Evolutionary conservation across 2,113 vertebrate species (phyloP).

Genomic region (Mobula hypostoma): DNA sequence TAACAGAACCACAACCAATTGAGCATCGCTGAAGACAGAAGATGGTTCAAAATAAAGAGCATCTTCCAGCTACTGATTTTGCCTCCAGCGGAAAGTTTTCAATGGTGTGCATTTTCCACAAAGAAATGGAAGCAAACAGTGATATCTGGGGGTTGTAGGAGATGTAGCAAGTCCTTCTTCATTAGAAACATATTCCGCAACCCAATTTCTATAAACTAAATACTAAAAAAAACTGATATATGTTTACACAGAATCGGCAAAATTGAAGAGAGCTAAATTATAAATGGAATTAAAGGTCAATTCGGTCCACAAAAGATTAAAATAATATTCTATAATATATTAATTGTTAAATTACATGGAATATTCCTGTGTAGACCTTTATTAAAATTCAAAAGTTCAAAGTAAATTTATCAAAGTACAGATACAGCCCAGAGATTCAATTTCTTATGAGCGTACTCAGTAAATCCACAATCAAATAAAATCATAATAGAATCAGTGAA

Average conservation of each 20-base stretch:
- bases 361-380: background rate
- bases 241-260: background rate
- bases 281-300: background rate
- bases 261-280: no score
- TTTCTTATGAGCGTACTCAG: no score
- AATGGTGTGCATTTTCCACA: background rate
- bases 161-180: background rate
- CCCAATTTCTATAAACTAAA: background rate
- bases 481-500: no score
- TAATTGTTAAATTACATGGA: background rate
- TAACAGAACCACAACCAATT: background rate
- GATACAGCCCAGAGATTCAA: no score
- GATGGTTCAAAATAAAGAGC: background rate
- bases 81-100: background rate
- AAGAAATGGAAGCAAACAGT: background rate
- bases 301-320: background rate
- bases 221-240: background rate
- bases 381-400: background rate
- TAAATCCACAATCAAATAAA: no score
- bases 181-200: background rate
- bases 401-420: no score
- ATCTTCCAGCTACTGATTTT: background rate
- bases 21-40: background rate
- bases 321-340: background rate
- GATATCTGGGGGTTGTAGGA: background rate